Conservation (phyloP, 2,797 vertebrate species). For the Aeoliscus strigatus region DNA sequence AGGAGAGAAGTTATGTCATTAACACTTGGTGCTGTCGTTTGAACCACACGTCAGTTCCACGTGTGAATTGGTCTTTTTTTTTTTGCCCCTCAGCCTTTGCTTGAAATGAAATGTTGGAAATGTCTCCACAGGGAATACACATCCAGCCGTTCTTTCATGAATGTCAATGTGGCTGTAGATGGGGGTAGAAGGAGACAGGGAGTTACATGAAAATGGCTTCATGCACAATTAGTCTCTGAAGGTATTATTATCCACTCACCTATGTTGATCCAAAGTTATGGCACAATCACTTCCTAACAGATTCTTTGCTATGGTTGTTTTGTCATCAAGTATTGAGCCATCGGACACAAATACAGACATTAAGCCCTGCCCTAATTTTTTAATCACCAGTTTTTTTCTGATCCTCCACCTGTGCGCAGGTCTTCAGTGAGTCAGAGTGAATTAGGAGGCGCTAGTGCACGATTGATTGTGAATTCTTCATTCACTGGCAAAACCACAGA, state of each 20-base stretch:
- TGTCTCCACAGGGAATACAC: constrained; percentile 10
- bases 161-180: constrained; percentile 35
- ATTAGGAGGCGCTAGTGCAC: constrained; percentile 29
- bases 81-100: constrained; percentile 8
- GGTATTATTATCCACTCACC: constrained; percentile 7
- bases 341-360: constrained; percentile 11
- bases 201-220: constrained; percentile 24
- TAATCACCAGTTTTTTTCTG: constrained; percentile 14
- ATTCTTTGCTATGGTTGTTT: constrained; percentile 17
- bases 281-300: constrained; percentile 25
- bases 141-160: constrained; percentile 27
- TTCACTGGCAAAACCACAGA: constrained; percentile 43
- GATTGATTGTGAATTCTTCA: constrained; percentile 36
- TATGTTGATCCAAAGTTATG: constrained; percentile 13
- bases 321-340: constrained; percentile 12
- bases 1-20: too few relatives aligned
- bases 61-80: constrained; percentile 15
- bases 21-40: too few relatives aligned
- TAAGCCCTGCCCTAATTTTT: constrained; percentile 16
- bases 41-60: neutral
- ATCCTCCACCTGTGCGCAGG: neutral
- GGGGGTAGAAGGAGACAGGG: neutral
- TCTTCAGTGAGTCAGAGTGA: constrained; percentile 19
- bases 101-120: constrained; percentile 22
- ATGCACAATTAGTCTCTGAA: constrained; percentile 18